Conservation (phyloP, 2,797 vertebrate species). For the Paratrypauchen microcephalus region DNA sequence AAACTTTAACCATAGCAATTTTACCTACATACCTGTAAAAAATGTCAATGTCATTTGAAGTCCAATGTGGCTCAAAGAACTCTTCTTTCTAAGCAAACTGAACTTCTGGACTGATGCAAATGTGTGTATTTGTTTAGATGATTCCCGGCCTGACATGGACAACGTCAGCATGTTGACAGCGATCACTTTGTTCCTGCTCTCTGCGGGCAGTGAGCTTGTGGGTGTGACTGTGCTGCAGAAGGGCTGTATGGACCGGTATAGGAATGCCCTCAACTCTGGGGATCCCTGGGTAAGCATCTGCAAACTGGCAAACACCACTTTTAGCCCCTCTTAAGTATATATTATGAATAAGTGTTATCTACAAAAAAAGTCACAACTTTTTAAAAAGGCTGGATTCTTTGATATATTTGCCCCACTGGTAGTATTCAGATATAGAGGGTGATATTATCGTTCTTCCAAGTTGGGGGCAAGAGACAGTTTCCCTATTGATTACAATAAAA, state of each 20-base stretch:
- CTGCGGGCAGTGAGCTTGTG: slow-evolving; percentile 88
- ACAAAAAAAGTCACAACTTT: neutral
- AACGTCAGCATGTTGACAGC: slow-evolving; percentile 95
- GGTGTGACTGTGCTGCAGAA: slow-evolving; percentile 92
- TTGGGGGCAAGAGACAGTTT: no score
- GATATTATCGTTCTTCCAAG: no score
- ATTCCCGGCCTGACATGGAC: slow-evolving; percentile 83
- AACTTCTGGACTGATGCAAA: neutral
- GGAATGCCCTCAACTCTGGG: slow-evolving; percentile 87
- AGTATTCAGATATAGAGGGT: no score
- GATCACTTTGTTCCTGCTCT: slow-evolving; percentile 92
- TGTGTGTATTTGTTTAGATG: slow-evolving; percentile 72
- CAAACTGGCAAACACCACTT: neutral
- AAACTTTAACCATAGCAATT: no score
- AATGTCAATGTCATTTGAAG: neutral
- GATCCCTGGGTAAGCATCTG: slow-evolving; percentile 85
- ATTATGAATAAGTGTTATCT: neutral
- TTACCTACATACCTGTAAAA: no score
- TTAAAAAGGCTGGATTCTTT: neutral
- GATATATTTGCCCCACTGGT: neutral
- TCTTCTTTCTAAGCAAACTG: neutral
- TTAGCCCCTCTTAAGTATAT: neutral
- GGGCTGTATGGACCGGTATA: slow-evolving; percentile 91
- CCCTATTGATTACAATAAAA: no score
- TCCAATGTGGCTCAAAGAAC: neutral